phyloP scores from a whole-genome alignment of 2,113 vertebrate genomes.

The Tachuris rubrigastra region DNA sequence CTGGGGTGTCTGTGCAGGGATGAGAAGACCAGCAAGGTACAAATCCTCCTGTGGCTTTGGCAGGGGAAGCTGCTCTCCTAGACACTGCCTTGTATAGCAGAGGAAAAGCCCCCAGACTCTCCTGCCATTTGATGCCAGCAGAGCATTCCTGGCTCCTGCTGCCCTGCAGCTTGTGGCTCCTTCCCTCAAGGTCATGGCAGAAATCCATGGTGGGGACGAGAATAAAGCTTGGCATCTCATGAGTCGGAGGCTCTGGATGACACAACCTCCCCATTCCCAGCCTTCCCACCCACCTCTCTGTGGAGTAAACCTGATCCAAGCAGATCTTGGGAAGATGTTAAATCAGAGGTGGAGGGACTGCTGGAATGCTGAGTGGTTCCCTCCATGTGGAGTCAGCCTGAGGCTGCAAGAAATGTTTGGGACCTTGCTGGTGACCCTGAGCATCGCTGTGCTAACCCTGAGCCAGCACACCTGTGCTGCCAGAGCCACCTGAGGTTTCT shows the following conservation, averaged over 20 bases:
- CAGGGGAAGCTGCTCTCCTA: not conserved
- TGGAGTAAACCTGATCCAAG: not conserved
- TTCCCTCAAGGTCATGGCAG: not conserved
- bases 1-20: not conserved
- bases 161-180: not conserved
- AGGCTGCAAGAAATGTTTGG: not conserved
- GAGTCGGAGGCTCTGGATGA: not conserved
- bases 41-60: not conserved
- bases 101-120: not conserved
- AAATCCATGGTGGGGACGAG: fast-evolving
- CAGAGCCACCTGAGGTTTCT: not conserved
- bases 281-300: fast-evolving
- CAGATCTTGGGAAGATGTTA: not conserved
- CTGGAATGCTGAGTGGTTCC: fast-evolving
- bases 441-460: not conserved
- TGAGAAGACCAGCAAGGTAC: not conserved
- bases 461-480: fast-evolving
- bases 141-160: not conserved
- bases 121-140: not conserved
- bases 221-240: not conserved
- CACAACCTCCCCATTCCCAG: not conserved
- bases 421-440: not conserved
- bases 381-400: fast-evolving
- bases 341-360: not conserved
- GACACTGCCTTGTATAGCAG: not conserved